Evolutionary conservation across 1,140 invertebrate species (phyloP).

Genomic region (Zaprionus davidi): DNA sequence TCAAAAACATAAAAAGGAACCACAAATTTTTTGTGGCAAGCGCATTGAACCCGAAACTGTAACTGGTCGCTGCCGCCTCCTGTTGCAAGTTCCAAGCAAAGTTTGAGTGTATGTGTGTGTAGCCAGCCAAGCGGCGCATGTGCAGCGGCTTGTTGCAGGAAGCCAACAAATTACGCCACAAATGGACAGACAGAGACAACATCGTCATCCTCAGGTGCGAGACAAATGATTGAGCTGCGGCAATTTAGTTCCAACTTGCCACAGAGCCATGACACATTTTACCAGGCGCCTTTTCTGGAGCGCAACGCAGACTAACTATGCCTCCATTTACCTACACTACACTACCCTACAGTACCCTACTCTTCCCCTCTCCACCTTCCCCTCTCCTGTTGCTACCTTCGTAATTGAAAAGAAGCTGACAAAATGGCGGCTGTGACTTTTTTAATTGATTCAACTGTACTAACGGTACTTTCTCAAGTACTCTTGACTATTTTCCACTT

Average conservation of each 20-base stretch:
- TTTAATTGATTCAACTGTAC: conserved; percentile 79
- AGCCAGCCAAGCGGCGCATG: conserved; percentile 71
- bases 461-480: conserved; percentile 66
- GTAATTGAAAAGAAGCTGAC: conserved; percentile 66
- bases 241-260: conserved; percentile 72
- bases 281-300: conserved; percentile 63
- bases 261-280: conserved; percentile 75
- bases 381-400: not conserved
- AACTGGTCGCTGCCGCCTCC: conserved; percentile 32
- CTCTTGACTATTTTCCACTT: conserved; percentile 43
- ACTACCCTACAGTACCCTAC: conserved; percentile 1
- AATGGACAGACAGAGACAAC: conserved; percentile 24
- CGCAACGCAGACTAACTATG: conserved; percentile 43
- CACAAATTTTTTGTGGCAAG: conserved; percentile 27
- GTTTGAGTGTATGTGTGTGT: conserved; percentile 25
- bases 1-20: conserved; percentile 39
- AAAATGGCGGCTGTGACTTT: conserved; percentile 51
- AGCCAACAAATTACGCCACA: conserved; percentile 74
- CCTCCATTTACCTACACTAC: not conserved
- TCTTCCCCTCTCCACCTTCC: not conserved
- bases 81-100: conserved; percentile 23
- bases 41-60: conserved; percentile 75
- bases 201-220: conserved; percentile 73
- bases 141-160: conserved; percentile 80
- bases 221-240: conserved; percentile 67